Percentiles rank a stretch among this genome's conserved stretches.
phyloP scores from a whole-genome alignment of 1,140 invertebrate genomes.

The Bombus polaris region DNA sequence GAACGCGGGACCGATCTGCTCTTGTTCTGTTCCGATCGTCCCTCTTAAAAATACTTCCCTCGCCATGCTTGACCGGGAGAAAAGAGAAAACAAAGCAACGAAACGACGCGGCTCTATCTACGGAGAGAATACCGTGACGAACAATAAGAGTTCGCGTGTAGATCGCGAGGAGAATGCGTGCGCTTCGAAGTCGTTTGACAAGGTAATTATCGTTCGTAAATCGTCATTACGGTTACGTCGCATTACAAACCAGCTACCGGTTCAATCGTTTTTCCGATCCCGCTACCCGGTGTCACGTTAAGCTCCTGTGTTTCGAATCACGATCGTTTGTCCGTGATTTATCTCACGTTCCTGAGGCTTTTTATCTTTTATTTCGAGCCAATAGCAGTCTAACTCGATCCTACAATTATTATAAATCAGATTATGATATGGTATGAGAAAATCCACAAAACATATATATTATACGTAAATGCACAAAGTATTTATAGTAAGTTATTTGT shows the following conservation, averaged over 20 bases:
- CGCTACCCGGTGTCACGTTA: conserved; percentile 42
- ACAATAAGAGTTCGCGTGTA: conserved; percentile 24
- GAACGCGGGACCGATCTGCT: conserved; percentile 7
- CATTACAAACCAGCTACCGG: conserved; percentile 48
- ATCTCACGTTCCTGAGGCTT: conserved; percentile 25
- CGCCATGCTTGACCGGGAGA: background rate
- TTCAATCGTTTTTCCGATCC: conserved; percentile 48
- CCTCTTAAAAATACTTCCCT: conserved; percentile 21
- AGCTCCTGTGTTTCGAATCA: conserved; percentile 30
- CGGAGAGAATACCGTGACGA: background rate
- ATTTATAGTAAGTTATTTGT: too few species aligned
- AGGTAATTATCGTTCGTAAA: conserved; percentile 62
- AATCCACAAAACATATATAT: too few species aligned
- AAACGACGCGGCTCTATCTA: background rate
- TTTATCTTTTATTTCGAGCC: conserved; percentile 1
- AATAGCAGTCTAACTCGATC: background rate
- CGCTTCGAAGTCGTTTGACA: conserved; percentile 33
- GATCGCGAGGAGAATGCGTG: conserved; percentile 21
- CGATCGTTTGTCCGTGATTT: conserved; percentile 50
- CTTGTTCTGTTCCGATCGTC: conserved; percentile 21
- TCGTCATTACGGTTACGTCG: conserved; percentile 55
- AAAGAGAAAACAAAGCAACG: background rate
- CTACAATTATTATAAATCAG: background rate
- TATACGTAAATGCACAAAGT: too few species aligned
- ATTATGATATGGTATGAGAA: background rate